Evolutionary conservation across 2,113 vertebrate species (phyloP).

Genomic region (Tyto alba): DNA sequence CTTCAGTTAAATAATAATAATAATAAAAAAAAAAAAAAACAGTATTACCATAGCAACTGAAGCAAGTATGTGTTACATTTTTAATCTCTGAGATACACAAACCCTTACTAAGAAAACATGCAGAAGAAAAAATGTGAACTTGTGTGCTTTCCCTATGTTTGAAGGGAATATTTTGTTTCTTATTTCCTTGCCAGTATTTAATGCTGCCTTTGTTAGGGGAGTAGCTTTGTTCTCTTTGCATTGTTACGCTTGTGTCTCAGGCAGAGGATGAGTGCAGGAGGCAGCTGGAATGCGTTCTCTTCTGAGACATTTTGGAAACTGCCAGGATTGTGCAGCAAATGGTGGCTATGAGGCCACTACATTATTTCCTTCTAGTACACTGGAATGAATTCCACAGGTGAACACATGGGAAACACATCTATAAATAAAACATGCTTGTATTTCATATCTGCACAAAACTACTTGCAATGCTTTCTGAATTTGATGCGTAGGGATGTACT

Average conservation of each 20-base stretch:
- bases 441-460: background rate
- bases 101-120: background rate
- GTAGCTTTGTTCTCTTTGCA: constrained; percentile 15
- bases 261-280: background rate
- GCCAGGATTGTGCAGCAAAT: constrained; percentile 31
- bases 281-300: background rate
- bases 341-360: background rate
- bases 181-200: background rate
- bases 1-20: constrained; percentile 17
- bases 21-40: background rate
- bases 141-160: background rate
- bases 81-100: constrained; percentile 23
- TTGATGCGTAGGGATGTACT: background rate
- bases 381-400: background rate
- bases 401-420: background rate
- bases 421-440: background rate
- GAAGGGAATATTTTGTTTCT: constrained; percentile 19
- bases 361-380: background rate
- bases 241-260: background rate
- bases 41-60: constrained; percentile 55
- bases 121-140: background rate
- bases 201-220: background rate
- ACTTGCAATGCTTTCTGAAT: background rate
- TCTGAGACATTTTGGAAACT: background rate
- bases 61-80: background rate